Evolutionary conservation across 2,888 invertebrate genomes (phyloP).

Genomic region (Alloplasta piceator): DNA sequence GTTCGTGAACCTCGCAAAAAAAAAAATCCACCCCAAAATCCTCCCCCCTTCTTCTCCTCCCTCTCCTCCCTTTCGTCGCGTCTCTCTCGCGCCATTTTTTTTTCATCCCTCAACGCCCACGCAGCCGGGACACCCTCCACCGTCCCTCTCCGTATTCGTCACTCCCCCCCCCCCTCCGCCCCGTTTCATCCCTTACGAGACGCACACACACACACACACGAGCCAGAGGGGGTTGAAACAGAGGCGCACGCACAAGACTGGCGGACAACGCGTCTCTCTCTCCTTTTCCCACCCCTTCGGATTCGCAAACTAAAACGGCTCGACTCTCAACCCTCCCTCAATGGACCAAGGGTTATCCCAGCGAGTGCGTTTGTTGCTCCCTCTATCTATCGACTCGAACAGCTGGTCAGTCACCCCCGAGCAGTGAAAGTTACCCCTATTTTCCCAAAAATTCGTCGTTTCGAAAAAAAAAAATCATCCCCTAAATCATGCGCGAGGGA

Average conservation of each 20-base stretch:
- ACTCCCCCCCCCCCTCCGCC: not conserved
- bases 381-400: constrained; percentile 6
- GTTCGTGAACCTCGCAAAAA: constrained; percentile 7
- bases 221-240: not conserved
- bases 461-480: too few relatives aligned
- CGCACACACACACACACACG: constrained; percentile 17
- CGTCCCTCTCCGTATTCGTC: constrained; percentile 1
- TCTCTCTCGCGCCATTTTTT: constrained; percentile 15
- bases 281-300: not conserved
- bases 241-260: constrained; percentile 6
- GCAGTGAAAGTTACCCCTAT: too few relatives aligned
- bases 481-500: too few relatives aligned
- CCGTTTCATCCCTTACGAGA: not conserved
- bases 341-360: constrained; percentile 17
- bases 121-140: constrained; percentile 33
- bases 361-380: constrained; percentile 9
- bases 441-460: too few relatives aligned
- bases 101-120: constrained; percentile 54
- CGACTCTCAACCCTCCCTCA: constrained; percentile 2
- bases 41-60: constrained; percentile 17
- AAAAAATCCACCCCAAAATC: not conserved
- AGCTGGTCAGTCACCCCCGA: constrained; percentile 14
- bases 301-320: not conserved
- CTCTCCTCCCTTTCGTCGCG: not conserved
- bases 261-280: constrained; percentile 16